phyloP scores from a whole-genome alignment of 1,140 invertebrate genomes.

The Drosophila rhopaloa region DNA sequence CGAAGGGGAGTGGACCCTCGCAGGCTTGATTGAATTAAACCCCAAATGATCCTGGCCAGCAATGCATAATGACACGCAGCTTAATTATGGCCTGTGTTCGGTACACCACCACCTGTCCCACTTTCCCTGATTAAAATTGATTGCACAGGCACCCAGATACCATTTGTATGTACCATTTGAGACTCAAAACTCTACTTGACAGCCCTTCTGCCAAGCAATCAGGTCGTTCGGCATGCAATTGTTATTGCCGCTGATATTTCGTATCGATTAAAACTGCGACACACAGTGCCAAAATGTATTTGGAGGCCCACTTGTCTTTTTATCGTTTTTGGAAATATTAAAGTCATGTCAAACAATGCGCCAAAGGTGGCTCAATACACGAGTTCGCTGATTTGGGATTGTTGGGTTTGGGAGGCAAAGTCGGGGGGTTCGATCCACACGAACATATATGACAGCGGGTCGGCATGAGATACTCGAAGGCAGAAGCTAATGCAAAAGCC shows the following conservation, averaged over 20 bases:
- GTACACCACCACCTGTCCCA: constrained; percentile 38
- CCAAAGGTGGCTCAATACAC: constrained; percentile 64
- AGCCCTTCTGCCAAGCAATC: constrained; percentile 40
- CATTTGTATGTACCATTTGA: constrained; percentile 19
- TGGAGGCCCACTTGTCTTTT: constrained; percentile 29
- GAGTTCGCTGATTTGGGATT: constrained; percentile 9
- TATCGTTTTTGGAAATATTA: constrained; percentile 65
- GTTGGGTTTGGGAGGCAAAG: neutral
- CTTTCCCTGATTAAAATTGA: constrained; percentile 76
- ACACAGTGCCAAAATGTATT: constrained; percentile 67
- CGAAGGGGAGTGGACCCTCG: constrained; percentile 38
- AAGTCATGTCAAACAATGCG: constrained; percentile 78
- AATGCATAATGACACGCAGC: constrained; percentile 66
- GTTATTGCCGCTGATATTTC: constrained; percentile 51
- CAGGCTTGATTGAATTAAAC: constrained; percentile 68
- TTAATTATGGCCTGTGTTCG: constrained; percentile 52
- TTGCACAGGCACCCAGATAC: constrained; percentile 10
- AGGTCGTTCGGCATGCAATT: constrained; percentile 41
- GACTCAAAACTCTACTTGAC: constrained; percentile 68
- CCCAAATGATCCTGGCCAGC: constrained; percentile 57
- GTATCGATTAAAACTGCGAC: constrained; percentile 72
- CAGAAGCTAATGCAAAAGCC: constrained; percentile 68
- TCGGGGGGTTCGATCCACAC: constrained; percentile 28
- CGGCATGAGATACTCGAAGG: constrained; percentile 34
- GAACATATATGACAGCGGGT: constrained; percentile 31